Percentiles rank a stretch among this genome's conserved stretches.
These are phyloP conservation scores for Emydura subglobosa DNA, from an alignment of 2,113 vertebrate genomes.

Conservation along the genomic window DNA sequence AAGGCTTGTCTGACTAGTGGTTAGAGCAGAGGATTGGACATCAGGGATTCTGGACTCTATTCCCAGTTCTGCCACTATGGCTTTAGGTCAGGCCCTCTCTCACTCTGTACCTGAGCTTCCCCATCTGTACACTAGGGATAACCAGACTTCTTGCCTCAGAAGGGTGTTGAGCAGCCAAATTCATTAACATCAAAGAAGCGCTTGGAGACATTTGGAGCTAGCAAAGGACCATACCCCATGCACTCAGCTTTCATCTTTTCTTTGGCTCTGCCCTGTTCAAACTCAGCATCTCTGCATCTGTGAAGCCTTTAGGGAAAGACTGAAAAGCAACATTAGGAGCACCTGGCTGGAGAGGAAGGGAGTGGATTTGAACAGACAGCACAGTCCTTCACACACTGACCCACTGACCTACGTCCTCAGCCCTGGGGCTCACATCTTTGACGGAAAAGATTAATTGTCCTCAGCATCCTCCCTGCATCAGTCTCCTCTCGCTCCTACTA, in stretches of 20 bases:
- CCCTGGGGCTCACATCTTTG: neutral
- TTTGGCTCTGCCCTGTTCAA: neutral
- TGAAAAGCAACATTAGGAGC: neutral
- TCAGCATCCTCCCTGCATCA: conserved; percentile 24
- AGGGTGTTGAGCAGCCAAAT: neutral
- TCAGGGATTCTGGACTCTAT: neutral
- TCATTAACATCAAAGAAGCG: accelerated
- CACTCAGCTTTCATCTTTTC: neutral
- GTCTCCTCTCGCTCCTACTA: conserved; percentile 44
- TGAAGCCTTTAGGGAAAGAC: neutral
- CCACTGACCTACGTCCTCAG: neutral
- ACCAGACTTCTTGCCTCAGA: neutral
- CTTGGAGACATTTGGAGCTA: neutral
- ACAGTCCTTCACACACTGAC: neutral
- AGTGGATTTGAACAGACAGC: neutral
- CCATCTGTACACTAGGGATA: accelerated
- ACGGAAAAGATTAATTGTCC: conserved; percentile 4
- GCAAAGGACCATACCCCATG: neutral
- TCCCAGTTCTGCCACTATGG: neutral
- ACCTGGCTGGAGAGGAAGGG: neutral
- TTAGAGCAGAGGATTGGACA: neutral
- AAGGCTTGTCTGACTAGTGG: accelerated
- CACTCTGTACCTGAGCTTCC: accelerated
- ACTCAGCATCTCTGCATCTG: neutral
- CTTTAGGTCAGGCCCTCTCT: neutral